Percentiles rank a stretch among this genome's conserved stretches.
phyloP scores from a whole-genome alignment of 2,113 vertebrate species.

The Heptranchias perlo region DNA sequence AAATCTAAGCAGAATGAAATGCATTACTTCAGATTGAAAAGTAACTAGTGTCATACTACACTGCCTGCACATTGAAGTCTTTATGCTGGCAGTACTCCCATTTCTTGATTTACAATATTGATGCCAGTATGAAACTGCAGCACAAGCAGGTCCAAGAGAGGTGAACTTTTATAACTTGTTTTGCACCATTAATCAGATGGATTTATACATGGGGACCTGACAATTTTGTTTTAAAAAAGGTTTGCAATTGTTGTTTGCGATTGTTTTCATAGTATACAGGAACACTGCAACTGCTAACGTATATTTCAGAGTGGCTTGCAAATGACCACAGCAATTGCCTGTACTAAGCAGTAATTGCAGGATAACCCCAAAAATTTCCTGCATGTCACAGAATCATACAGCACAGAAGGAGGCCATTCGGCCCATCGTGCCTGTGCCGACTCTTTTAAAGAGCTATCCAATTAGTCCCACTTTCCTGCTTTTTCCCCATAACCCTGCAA shows the following conservation, averaged over 20 bases:
- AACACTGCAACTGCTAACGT: not conserved
- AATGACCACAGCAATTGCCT: not conserved
- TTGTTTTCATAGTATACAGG: not conserved
- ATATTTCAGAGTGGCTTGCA: not conserved
- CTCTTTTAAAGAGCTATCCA: not conserved
- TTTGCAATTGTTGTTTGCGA: not conserved
- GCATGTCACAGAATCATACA: not conserved
- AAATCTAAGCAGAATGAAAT: not conserved
- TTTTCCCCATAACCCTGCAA: not conserved
- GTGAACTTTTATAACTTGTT: constrained; percentile 8
- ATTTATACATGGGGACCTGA: not conserved
- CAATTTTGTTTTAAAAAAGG: not conserved
- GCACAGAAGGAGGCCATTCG: not conserved
- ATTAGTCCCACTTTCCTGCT: not conserved
- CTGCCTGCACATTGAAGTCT: not conserved
- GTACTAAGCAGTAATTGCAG: not conserved
- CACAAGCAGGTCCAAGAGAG: not conserved
- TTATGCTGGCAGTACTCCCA: not conserved
- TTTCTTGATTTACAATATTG: constrained; percentile 14
- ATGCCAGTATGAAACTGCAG: not conserved
- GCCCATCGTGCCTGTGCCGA: not conserved
- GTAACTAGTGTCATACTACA: constrained; percentile 1
- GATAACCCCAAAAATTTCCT: not conserved
- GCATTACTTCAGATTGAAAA: not conserved
- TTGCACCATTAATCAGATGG: constrained; percentile 10